Conservation (phyloP, 2,113 vertebrate genomes). For the Piprites chloris region DNA sequence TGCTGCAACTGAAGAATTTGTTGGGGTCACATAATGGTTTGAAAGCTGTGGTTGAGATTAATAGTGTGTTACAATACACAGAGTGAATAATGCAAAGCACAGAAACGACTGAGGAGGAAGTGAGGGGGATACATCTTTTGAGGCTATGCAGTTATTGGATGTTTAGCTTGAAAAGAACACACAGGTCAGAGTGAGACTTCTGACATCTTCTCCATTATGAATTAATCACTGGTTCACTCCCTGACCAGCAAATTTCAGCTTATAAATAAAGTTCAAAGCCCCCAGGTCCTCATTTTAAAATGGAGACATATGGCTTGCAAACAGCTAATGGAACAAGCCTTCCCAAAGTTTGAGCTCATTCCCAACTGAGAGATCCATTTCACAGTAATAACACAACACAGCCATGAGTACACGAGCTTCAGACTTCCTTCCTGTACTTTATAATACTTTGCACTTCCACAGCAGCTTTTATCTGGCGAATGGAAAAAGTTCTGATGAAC, state of each 20-base stretch:
- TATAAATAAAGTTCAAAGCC: constrained; percentile 59
- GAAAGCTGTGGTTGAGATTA: constrained; percentile 50
- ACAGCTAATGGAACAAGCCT: constrained; percentile 24
- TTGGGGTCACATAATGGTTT: neutral
- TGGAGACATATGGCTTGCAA: constrained; percentile 32
- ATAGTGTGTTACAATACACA: constrained; percentile 56
- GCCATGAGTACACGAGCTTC: neutral
- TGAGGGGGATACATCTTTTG: neutral
- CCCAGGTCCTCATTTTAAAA: constrained; percentile 26
- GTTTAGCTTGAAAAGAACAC: constrained; percentile 39
- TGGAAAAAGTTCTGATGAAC: constrained; percentile 2
- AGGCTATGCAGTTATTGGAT: constrained; percentile 8
- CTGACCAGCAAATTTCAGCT: constrained; percentile 41
- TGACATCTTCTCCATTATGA: constrained; percentile 37
- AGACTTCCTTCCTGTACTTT: constrained; percentile 46
- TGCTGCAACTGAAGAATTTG: neutral
- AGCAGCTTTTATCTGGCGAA: constrained; percentile 1
- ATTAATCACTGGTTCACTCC: constrained; percentile 13
- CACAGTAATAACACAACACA: neutral
- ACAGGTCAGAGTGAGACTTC: constrained; percentile 4
- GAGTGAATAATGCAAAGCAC: constrained; percentile 36
- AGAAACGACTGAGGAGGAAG: constrained; percentile 10
- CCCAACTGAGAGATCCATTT: constrained; percentile 50
- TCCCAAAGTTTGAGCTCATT: constrained; percentile 17
- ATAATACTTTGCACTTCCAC: constrained; percentile 6